A percentile compares a stretch with the other conserved stretches of the same genome.
Evolutionary conservation across 2,888 invertebrate species (phyloP).

Genomic region (Tromatobia lineatoria): DNA sequence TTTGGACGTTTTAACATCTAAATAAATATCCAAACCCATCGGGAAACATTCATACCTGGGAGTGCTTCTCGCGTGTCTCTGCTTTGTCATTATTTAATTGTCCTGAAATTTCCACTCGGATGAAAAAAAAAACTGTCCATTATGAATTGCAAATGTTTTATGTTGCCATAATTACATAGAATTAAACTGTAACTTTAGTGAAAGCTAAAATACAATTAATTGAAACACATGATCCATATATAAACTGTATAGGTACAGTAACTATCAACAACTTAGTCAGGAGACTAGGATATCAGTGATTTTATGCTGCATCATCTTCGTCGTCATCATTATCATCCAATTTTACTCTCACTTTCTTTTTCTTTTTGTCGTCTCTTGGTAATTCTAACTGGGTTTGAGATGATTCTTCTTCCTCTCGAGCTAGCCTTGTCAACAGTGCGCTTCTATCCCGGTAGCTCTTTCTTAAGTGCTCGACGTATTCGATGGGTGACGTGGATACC

Average conservation of each 20-base stretch:
- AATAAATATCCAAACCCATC: conserved; percentile 59
- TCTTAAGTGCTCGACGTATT: conserved; percentile 56
- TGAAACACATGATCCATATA: not conserved
- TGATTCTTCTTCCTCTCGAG: not conserved
- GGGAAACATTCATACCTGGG: conserved; percentile 39
- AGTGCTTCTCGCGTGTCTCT: not conserved
- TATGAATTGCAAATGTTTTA: not conserved
- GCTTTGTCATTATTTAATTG: conserved; percentile 8
- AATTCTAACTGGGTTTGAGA: not conserved
- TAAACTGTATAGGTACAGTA: not conserved
- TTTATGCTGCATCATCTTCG: conserved; percentile 32
- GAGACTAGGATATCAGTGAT: conserved; percentile 13
- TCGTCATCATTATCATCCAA: conserved; percentile 32
- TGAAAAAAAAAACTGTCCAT: not conserved
- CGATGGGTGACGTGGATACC: conserved; percentile 51
- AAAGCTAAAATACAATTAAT: not conserved
- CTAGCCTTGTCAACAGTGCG: conserved; percentile 39
- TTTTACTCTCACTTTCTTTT: conserved; percentile 60
- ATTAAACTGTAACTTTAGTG: not conserved
- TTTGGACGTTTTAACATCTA: conserved; percentile 67
- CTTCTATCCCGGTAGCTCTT: conserved; percentile 50
- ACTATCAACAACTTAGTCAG: not conserved
- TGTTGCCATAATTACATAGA: not conserved
- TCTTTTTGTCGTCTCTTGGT: conserved; percentile 34
- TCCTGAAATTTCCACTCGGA: not conserved